Base-by-base conservation (phyloP, 2,888 invertebrate genomes). In the Argynnis bischoffii region DNA sequence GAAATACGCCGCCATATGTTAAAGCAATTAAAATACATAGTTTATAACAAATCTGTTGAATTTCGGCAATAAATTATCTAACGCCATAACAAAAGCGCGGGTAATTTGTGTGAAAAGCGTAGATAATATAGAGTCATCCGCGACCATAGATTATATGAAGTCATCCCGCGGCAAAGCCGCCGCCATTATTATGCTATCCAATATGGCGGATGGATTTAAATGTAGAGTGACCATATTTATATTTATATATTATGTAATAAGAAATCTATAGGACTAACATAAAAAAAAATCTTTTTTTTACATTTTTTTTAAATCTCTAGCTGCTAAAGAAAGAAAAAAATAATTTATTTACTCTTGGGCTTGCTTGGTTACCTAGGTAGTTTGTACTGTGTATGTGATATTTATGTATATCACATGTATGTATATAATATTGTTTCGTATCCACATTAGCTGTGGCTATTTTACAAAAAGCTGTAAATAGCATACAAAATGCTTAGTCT, bases 111-210 rank as follows among this genome's bases (percentile, higher is more conserved):
- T 61, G 79, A 79, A 81, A 81, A 79, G 75, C 82, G 86, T 83
- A 88, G 87, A 86, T 90, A 88, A 89, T 89, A 90, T 90, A 89
- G 86, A 89, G 88, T 88, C 89, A 89, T 89, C 88, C 79, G 74
- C 80, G 82, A 78, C 85, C 88, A 89, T 88, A 89, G 88, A 89
- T 89, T 87, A 88, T 90, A 89, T 89, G 80, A 86, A 90, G 90
- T 89, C 90, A 90, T 90, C 89, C 87, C 83, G 85, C 80, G 86
- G 82, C 85, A 81, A 83, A 80, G 76, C 77, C 75, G 79, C 73
- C 76, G 85, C 85, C 84, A 86, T 86, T 82, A 85, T 83, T 81
- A 81, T 81, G 78, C 82, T 79, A 80, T 83, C 75, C 86, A 90
- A 87, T 76, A 90, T 90, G 90, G 91, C 89, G 74, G 76, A 83